phyloP scores from a whole-genome alignment of 1,140 invertebrate species.

The Aricia agestis region DNA sequence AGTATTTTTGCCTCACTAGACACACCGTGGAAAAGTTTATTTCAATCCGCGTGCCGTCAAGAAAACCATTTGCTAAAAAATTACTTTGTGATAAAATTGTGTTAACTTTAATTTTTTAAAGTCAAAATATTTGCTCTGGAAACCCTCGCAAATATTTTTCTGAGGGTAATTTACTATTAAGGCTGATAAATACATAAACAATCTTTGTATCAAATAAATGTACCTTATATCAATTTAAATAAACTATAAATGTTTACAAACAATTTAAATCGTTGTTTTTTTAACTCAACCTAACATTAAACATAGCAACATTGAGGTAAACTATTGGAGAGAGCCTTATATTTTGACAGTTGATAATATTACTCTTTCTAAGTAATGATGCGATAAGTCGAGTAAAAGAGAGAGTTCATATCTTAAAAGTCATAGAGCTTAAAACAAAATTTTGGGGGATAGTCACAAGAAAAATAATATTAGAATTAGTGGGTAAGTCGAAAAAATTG shows the following conservation, averaged over 20 bases:
- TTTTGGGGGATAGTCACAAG: too few species aligned
- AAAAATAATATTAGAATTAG: too few species aligned
- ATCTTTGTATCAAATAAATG: slow-evolving; percentile 23
- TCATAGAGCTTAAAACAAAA: too few species aligned
- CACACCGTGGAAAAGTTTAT: background rate
- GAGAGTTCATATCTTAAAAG: too few species aligned
- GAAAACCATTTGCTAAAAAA: background rate
- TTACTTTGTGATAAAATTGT: background rate
- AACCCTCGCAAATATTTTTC: background rate
- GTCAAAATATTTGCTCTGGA: background rate
- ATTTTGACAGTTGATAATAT: too few species aligned
- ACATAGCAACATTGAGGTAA: too few species aligned
- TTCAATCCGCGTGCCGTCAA: background rate
- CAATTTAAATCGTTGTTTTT: slow-evolving; percentile 1
- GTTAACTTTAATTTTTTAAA: background rate
- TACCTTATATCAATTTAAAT: slow-evolving; percentile 23
- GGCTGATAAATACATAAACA: slow-evolving; percentile 20
- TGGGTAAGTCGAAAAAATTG: too few species aligned
- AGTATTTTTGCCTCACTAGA: background rate
- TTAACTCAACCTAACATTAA: too few species aligned
- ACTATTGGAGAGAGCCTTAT: too few species aligned
- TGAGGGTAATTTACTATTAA: slow-evolving; percentile 1
- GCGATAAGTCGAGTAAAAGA: too few species aligned
- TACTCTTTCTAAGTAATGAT: too few species aligned
- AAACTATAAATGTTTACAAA: slow-evolving; percentile 13